Base-by-base conservation (phyloP, 2,797 vertebrate genomes). In the Xiphorhynchus erythropygius region DNA sequence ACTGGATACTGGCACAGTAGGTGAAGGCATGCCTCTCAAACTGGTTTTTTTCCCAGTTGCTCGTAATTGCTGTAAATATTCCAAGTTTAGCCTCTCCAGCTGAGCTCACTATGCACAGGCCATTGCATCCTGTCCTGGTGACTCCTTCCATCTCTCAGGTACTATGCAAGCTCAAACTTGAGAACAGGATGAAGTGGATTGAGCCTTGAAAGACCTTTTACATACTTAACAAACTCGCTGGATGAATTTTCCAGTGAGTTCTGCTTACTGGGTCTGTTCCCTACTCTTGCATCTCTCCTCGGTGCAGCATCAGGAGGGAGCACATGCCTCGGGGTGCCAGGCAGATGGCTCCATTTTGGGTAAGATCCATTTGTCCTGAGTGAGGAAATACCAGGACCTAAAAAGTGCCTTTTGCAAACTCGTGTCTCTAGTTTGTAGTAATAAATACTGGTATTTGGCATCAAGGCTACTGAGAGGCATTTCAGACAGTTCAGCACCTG, bases 281-380 rank as follows among this genome's bases (percentile, higher is more conserved):
- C 25, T 65, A 73, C 39, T 47, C 65, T 55, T 52, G 42, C 28
- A 63, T 12, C 18, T 78, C 62, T 85, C 13, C 44, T 55, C 68
- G 46, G n/a, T 16, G 56, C 37, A 74, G 60, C 24, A 39, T 62
- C 32, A 69, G 55, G 24, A 73, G 23, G 19, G 3, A 37, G 13
- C 14, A 41, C 1, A 2, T 5, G 11, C 35, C 75, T 62, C 0
- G 0, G 33, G 35, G 28, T 1, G 14, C 50, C 35, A 39, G 37
- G 44, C 35, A 89, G 42, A 44, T 50, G n/a, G 47, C 11, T 84
- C 41, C 84, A 64, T 19, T 74, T 59, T n/a, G 28, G 33, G 49
- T 49, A 56, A 80, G 2, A 27, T 37, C 56, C 33, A 10, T 70
- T 83, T 53, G 83, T 63, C 57, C 13, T 25, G 22, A 49, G 9